Percentiles rank a stretch among this genome's conserved stretches.
These are phyloP conservation scores for Trachelus stipa DNA, from an alignment of 2,888 invertebrate genomes.

Conservation along the genomic window DNA sequence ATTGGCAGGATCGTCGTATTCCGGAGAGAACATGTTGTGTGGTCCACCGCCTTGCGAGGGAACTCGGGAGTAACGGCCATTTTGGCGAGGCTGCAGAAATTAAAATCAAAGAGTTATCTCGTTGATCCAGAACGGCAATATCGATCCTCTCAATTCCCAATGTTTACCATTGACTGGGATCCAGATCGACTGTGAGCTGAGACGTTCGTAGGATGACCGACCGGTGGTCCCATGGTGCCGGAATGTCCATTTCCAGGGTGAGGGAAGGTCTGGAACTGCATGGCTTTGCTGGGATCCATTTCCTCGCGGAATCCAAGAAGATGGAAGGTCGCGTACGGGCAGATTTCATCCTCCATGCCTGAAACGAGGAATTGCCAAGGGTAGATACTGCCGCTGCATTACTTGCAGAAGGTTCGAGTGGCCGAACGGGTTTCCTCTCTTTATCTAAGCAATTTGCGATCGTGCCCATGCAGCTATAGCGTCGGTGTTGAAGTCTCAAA, in stretches of 20 bases:
- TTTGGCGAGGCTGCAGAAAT: slow-evolving; percentile 71
- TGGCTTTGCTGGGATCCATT: slow-evolving; percentile 92
- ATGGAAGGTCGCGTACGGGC: slow-evolving; percentile 97
- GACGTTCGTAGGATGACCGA: slow-evolving; percentile 78
- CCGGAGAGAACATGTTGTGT: slow-evolving; percentile 74
- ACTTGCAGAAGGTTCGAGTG: neutral
- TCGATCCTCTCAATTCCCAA: neutral
- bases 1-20: slow-evolving; percentile 94
- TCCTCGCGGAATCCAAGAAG: slow-evolving; percentile 94
- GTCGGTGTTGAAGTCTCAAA: too few relatives aligned
- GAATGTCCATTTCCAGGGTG: slow-evolving; percentile 82
- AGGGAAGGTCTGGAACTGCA: slow-evolving; percentile 90
- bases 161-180: slow-evolving; percentile 86
- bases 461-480: too few relatives aligned
- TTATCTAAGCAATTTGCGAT: neutral
- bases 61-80: slow-evolving; percentile 81
- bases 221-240: slow-evolving; percentile 82
- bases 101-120: slow-evolving; percentile 11
- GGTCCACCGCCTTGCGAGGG: slow-evolving; percentile 76
- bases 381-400: slow-evolving; percentile 48
- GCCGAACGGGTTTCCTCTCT: neutral
- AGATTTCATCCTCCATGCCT: slow-evolving; percentile 97
- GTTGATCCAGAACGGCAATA: neutral
- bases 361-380: slow-evolving; percentile 54
- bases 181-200: slow-evolving; percentile 87